Evolutionary conservation across 1,140 invertebrate species (phyloP).

Genomic region (Pogonomyrmex californicus): DNA sequence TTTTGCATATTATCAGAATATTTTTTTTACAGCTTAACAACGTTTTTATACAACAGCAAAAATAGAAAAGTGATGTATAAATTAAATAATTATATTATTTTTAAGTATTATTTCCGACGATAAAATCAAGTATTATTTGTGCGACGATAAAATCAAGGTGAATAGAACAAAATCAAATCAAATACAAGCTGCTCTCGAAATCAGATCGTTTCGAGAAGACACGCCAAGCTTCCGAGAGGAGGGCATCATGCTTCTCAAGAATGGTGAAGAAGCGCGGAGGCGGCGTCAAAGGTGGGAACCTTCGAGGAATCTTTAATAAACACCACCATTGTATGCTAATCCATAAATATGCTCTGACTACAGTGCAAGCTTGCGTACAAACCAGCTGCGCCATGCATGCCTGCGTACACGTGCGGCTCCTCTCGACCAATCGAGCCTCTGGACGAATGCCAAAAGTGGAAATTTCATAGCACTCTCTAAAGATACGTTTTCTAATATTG

Average conservation of each 20-base stretch:
- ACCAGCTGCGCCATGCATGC: constrained; percentile 73
- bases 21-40: not conserved
- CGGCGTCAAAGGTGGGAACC: constrained; percentile 74
- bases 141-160: not conserved
- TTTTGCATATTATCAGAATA: not conserved
- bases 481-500: constrained; percentile 66
- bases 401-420: constrained; percentile 73
- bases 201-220: constrained; percentile 54
- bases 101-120: not conserved
- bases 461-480: constrained; percentile 69
- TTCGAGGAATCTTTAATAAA: constrained; percentile 78
- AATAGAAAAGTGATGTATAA: not conserved
- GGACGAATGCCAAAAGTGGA: constrained; percentile 79
- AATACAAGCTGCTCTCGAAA: constrained; percentile 12
- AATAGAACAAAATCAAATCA: constrained; percentile 8
- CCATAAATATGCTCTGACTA: constrained; percentile 76
- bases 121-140: no score
- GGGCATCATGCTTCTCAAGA: constrained; percentile 61
- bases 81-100: not conserved
- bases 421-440: constrained; percentile 69
- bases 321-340: constrained; percentile 78
- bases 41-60: not conserved
- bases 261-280: constrained; percentile 66
- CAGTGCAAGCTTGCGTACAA: constrained; percentile 77
- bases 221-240: constrained; percentile 55